Evolutionary conservation across 2,113 vertebrate genomes (phyloP).

Genomic region (Panthera uncia): DNA sequence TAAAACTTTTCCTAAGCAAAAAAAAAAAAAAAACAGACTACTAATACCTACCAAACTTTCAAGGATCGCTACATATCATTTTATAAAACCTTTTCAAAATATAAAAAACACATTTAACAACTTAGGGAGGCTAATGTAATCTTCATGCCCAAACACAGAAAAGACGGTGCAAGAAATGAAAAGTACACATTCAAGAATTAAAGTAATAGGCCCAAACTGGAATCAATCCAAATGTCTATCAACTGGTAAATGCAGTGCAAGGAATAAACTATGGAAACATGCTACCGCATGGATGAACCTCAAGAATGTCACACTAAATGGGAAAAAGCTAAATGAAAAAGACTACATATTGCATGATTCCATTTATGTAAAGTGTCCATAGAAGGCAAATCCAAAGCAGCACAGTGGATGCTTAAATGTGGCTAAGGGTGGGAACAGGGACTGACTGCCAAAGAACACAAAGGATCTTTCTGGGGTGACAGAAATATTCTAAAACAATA

Average conservation of each 20-base stretch:
- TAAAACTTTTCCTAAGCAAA: not conserved
- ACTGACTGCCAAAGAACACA: not conserved
- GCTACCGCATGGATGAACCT: not conserved
- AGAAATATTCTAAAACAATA: not conserved
- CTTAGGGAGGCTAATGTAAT: not conserved
- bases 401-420: not conserved
- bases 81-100: not conserved
- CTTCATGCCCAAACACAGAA: not conserved
- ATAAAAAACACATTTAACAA: not conserved
- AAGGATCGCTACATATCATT: not conserved
- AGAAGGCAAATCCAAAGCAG: not conserved
- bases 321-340: not conserved
- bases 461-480: not conserved
- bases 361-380: not conserved
- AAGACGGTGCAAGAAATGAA: not conserved
- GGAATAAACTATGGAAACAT: not conserved
- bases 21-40: not conserved
- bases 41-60: not conserved
- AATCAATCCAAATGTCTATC: not conserved
- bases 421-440: not conserved
- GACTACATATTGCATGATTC: not conserved
- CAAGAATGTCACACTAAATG: not conserved
- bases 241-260: not conserved
- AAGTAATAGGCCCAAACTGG: not conserved
- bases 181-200: not conserved